A percentile compares a stretch with the other conserved stretches of the same genome.
Conservation (phyloP, 2,113 vertebrate genomes). For the Hydrochoerus hydrochaeris region DNA sequence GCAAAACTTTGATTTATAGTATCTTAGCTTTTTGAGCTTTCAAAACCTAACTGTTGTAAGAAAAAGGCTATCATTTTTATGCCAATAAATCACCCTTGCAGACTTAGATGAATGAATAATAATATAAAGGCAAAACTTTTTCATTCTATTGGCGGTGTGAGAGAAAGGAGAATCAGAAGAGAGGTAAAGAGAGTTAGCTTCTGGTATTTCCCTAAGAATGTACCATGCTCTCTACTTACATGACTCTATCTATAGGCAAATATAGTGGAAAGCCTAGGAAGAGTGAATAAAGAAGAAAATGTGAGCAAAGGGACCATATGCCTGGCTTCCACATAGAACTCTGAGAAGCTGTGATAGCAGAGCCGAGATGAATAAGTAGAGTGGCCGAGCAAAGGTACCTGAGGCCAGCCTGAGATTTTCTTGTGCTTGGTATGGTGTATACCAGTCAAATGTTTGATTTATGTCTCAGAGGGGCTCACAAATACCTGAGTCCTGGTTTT, state of each 20-base stretch:
- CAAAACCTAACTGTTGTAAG: background rate
- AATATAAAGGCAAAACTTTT: background rate
- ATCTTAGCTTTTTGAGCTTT: background rate
- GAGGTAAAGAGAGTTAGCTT: background rate
- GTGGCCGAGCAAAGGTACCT: background rate
- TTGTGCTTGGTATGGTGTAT: background rate
- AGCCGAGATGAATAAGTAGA: too few species aligned
- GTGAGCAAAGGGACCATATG: background rate
- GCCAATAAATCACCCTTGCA: background rate
- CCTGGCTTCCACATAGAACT: background rate
- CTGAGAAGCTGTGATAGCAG: background rate
- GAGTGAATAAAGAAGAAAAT: background rate
- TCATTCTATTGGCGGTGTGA: background rate
- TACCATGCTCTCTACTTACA: background rate
- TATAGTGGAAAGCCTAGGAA: background rate
- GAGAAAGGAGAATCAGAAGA: background rate
- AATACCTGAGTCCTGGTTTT: background rate
- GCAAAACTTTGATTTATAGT: constrained; percentile 9
- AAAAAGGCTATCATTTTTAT: background rate
- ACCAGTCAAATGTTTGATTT: background rate
- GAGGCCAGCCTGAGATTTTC: background rate
- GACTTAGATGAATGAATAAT: background rate
- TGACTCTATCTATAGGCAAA: background rate
- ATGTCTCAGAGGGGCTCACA: background rate
- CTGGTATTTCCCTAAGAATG: background rate